phyloP scores from a whole-genome alignment of 1,140 invertebrate genomes.

The Pteromalus puparum region DNA sequence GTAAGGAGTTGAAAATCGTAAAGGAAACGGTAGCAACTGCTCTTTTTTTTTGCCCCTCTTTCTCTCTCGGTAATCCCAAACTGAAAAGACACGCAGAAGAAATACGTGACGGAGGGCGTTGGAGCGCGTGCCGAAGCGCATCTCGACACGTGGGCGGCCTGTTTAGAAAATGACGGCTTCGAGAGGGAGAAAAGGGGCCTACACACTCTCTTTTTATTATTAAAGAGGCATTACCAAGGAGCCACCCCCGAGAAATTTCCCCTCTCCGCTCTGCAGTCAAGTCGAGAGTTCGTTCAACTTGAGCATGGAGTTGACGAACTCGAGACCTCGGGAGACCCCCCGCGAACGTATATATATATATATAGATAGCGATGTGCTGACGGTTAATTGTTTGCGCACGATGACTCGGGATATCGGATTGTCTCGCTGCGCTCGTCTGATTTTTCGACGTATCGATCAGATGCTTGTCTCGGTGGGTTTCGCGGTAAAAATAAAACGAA shows the following conservation, averaged over 20 bases:
- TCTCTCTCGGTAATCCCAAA: not conserved
- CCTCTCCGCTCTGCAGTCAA: not conserved
- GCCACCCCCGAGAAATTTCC: slow-evolving; percentile 42
- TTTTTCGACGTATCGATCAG: too few species aligned
- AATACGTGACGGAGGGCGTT: not conserved
- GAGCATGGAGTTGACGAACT: not conserved
- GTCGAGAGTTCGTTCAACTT: slow-evolving; percentile 60
- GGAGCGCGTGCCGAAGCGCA: slow-evolving; percentile 15
- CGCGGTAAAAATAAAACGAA: slow-evolving; percentile 4
- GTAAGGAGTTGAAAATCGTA: not conserved
- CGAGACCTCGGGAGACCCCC: slow-evolving; percentile 10
- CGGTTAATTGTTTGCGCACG: not conserved
- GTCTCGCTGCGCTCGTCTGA: not conserved
- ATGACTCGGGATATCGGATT: not conserved
- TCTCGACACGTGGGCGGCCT: slow-evolving; percentile 46
- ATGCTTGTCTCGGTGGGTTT: not conserved
- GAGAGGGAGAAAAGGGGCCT: not conserved
- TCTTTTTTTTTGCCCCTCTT: not conserved
- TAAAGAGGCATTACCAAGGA: slow-evolving; percentile 20
- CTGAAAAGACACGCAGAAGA: not conserved
- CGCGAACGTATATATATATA: slow-evolving; percentile 24
- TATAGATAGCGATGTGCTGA: not conserved
- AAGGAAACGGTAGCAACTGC: not conserved
- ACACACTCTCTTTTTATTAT: slow-evolving; percentile 33
- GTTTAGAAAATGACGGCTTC: slow-evolving; percentile 46